Base-by-base conservation (phyloP, 1,140 invertebrate species). In the Leptonema lineaticorne region DNA sequence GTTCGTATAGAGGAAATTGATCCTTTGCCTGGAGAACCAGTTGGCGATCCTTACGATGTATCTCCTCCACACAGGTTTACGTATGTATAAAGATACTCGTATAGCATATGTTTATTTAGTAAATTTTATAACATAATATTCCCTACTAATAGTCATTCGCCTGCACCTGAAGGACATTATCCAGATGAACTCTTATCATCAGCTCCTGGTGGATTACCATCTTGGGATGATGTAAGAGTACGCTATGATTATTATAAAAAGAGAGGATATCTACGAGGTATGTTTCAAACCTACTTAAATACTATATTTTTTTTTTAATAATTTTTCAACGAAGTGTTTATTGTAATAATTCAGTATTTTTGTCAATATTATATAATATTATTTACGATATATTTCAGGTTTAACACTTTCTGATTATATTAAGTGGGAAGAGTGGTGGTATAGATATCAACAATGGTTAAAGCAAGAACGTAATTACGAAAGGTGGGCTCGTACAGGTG, bases 371-470 rank as follows among this genome's bases (percentile, higher is more conserved):
- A 8, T 46, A 8, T n/a, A 46, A 46, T 46, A n/a, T 8, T 46
- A n/a, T 16, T 9, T 9, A 9, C 16, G 16, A 16, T 20, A 28
- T 50, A 20, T 69, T 70, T 58, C 58, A 82, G 80, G 81, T 67
- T 82, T 92, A 5, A 86, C 88, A 0, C 81, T 92, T 29, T 87
- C 92, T 67, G 93, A 95, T 78, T 95, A 94, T 76, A 86, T 93
- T 27, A 94, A 94, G 77, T 95, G 92, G 92, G 93, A 95, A 79
- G 91, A 94, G 79, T 95, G 93, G 93, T 95, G 92, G 92, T 94
- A 93, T 79, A 92, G 92, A 74, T 94, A 95, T 79, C 90, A 93
- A 78, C 92, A 94, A 78, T 95, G 92, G 93, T 79, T 94, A 67
- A 92, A 93, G 75, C 88, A 90, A 27, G 92, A 94, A 78, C 85